Evolutionary conservation across 2,113 vertebrate genomes (phyloP).

Genomic region (Synchiropus splendidus): DNA sequence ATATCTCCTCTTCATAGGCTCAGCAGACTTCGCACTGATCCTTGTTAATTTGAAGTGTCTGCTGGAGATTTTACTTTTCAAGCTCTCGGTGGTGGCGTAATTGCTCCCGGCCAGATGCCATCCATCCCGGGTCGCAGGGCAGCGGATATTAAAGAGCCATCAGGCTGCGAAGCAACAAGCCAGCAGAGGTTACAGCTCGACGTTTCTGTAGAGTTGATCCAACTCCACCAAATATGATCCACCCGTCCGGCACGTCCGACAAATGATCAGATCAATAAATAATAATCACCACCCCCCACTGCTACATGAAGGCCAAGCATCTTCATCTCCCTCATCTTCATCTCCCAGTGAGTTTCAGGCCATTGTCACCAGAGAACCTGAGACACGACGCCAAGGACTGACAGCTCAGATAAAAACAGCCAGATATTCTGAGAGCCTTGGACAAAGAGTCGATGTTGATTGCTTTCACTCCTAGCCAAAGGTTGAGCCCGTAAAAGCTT

Average conservation of each 20-base stretch:
- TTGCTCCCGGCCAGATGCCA: slow-evolving; percentile 23
- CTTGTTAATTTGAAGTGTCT: slow-evolving; percentile 45
- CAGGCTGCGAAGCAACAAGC: slow-evolving; percentile 49
- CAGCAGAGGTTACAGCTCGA: slow-evolving; percentile 28
- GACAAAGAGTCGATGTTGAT: slow-evolving; percentile 49
- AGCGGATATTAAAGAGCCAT: slow-evolving; percentile 62
- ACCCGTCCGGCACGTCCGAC: too few species aligned
- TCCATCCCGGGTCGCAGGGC: slow-evolving; percentile 37
- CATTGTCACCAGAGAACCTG: not conserved
- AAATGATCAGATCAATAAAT: too few species aligned
- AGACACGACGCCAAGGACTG: not conserved
- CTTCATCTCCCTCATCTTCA: too few species aligned
- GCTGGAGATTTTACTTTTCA: slow-evolving; percentile 23
- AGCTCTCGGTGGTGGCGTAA: slow-evolving; percentile 18
- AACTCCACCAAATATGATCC: too few species aligned
- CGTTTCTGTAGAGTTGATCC: too few species aligned
- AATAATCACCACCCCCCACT: too few species aligned
- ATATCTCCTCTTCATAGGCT: slow-evolving; percentile 21
- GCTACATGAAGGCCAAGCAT: too few species aligned
- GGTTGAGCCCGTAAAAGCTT: slow-evolving; percentile 55
- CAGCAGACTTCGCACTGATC: slow-evolving; percentile 31
- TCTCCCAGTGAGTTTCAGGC: too few species aligned
- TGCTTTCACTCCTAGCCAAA: slow-evolving; percentile 47
- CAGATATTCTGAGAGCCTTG: slow-evolving; percentile 24
- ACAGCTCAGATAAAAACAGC: slow-evolving; percentile 4